A percentile compares a stretch with the other conserved stretches of the same genome.
phyloP scores from a whole-genome alignment of 2,888 invertebrate genomes.

The Papilio gigon region DNA sequence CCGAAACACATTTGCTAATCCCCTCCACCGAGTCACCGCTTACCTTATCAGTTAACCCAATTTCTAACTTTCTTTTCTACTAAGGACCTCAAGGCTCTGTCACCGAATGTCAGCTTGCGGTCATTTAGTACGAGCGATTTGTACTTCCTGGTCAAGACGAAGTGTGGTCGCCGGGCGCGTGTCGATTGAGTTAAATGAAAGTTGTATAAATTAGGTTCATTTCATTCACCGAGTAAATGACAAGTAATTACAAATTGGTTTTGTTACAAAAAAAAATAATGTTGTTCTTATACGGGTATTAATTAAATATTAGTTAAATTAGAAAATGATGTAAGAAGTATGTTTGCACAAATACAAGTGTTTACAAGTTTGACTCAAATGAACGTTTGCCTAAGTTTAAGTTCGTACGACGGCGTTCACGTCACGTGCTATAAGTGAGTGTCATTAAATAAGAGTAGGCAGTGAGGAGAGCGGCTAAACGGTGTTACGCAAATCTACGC shows the following conservation, averaged over 20 bases:
- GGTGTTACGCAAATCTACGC: constrained; percentile 21
- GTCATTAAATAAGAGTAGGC: constrained; percentile 17
- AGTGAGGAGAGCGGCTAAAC: constrained; percentile 5
- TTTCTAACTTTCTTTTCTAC: constrained; percentile 24
- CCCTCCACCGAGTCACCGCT: constrained; percentile 8
- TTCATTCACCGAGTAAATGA: too few species aligned
- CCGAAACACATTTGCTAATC: constrained; percentile 34
- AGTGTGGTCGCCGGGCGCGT: too few species aligned
- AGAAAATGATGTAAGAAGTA: too few species aligned
- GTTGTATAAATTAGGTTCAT: too few species aligned
- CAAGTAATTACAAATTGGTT: too few species aligned
- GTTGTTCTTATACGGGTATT: too few species aligned
- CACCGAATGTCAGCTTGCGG: background rate
- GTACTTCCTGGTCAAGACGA: too few species aligned
- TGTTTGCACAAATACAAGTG: background rate
- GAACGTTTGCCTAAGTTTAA: constrained; percentile 10
- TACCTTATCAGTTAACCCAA: constrained; percentile 31
- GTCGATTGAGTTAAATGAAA: too few species aligned
- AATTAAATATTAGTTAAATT: too few species aligned
- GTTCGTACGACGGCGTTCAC: background rate
- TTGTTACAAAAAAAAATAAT: too few species aligned
- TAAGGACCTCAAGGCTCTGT: background rate
- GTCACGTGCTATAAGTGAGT: background rate
- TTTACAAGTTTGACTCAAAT: too few species aligned
- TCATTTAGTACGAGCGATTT: too few species aligned